Conservation (phyloP, 1,140 invertebrate species). For the Phocides pigmalion region DNA sequence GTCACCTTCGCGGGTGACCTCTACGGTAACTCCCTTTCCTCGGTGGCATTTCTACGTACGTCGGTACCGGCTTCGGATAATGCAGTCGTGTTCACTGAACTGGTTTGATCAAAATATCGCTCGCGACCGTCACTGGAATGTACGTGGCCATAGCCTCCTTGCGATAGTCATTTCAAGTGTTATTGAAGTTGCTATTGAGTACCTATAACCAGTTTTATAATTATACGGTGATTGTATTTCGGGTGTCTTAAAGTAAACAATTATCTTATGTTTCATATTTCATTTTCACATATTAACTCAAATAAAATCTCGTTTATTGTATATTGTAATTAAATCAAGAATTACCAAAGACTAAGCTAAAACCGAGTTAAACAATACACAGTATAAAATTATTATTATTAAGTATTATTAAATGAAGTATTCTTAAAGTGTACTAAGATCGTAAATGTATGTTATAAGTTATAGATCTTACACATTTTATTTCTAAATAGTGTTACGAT, state of each 20-base stretch:
- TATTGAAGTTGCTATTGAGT: conserved; percentile 2
- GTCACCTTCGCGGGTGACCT: conserved; percentile 68
- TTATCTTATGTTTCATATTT: too few species aligned
- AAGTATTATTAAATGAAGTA: too few species aligned
- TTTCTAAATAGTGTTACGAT: too few species aligned
- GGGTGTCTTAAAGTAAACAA: not conserved
- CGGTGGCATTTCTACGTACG: conserved; percentile 57
- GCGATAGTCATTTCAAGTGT: conserved; percentile 13
- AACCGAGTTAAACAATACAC: too few species aligned
- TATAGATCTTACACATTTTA: too few species aligned
- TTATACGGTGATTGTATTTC: not conserved
- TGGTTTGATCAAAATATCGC: conserved; percentile 58
- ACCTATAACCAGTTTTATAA: conserved; percentile 4
- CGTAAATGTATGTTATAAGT: too few species aligned
- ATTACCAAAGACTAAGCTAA: too few species aligned
- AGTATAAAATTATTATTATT: too few species aligned
- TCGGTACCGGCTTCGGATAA: conserved; percentile 40
- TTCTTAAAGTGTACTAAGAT: too few species aligned
- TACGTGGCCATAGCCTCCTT: conserved; percentile 43
- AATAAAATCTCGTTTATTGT: too few species aligned
- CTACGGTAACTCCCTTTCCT: conserved; percentile 65
- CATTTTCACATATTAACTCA: too few species aligned
- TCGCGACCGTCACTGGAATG: conserved; percentile 49
- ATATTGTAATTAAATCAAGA: too few species aligned
- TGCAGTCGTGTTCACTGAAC: conserved; percentile 50